Evolutionary conservation across 2,113 vertebrate species (phyloP).

Genomic region (Bos indicus): DNA sequence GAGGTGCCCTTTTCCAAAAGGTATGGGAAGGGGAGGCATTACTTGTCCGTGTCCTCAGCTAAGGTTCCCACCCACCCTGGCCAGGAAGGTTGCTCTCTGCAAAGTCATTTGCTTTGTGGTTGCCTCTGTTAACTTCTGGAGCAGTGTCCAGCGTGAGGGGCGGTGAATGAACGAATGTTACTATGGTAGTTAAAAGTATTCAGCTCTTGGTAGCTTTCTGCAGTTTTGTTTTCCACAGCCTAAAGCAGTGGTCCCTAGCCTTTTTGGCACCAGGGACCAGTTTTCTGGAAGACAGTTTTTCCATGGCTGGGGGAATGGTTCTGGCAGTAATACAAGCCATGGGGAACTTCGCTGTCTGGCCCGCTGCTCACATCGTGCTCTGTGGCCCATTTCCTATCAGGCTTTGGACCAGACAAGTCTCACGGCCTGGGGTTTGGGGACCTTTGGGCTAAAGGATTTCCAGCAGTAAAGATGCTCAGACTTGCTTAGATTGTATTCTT

Average conservation of each 20-base stretch:
- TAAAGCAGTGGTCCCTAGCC: background rate
- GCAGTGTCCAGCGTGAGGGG: background rate
- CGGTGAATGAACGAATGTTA: background rate
- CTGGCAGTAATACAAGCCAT: background rate
- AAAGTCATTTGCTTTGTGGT: background rate
- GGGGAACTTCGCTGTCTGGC: background rate
- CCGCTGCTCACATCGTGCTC: background rate
- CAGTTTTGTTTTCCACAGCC: background rate
- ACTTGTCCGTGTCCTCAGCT: fast-evolving
- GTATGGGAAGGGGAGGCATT: constrained; percentile 68
- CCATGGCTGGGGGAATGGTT: background rate
- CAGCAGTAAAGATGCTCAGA: background rate
- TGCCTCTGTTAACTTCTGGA: background rate
- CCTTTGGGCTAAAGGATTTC: background rate
- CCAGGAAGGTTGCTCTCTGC: background rate
- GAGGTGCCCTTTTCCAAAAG: constrained; percentile 99
- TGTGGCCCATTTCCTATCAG: background rate
- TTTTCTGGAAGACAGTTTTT: background rate
- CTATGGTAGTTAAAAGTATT: background rate
- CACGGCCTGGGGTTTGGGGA: background rate
- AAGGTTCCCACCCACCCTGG: background rate
- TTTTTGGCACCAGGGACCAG: background rate
- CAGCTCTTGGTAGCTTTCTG: background rate
- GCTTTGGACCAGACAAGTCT: background rate
- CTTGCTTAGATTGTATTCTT: background rate